Base-by-base conservation (phyloP, 2,797 vertebrate genomes). In the Clarias laeviceps region DNA sequence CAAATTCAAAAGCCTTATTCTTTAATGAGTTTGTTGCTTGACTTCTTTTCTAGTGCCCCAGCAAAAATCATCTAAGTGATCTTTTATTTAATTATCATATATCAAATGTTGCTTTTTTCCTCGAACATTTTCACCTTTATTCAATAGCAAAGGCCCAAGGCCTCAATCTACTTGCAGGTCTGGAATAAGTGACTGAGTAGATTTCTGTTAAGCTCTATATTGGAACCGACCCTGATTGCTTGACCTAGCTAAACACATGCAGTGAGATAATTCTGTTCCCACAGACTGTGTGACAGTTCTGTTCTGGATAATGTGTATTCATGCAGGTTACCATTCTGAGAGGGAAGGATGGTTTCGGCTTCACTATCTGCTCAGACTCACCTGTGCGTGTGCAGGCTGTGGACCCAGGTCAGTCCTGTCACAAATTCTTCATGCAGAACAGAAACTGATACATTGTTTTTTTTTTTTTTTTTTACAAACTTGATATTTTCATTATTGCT, bases 331-430 rank as follows among this genome's bases (percentile, higher is more conserved):
- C 92, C 0, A 94, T 99, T 82, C 89, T 93, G 12, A 95, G 98
- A 88, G 98, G 97, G 59, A 94, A 92, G 3, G 96, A 98, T 37
- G 97, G 97, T 5, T 99, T 97, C 66, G 98, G 98, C 80, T 99
- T 99, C 92, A 99, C 97, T 0, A 99, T 99, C 93, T 99, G 96
- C 94, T 97, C 95, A 0, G 97, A 99, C 87, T 95, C 96, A 86
- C 98, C 98, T 0, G 98, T 99, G 32, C 93, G 96, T 59, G 97
- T 99, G 66, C 98, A 99, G 92, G 96, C 96, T 0, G 96, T 99
- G 40, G 97, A 99, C 89, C 93, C 96, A 0, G 97, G 98, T 97
- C 64, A 91, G 88, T 89, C 29, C 32, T 27, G 2, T 80, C 45
- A 57, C 20, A 50, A 34, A 12, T 59, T 59, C 17, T 72, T n/a